Base-by-base conservation (phyloP, 2,888 invertebrate species). In the Allygus modestus region DNA sequence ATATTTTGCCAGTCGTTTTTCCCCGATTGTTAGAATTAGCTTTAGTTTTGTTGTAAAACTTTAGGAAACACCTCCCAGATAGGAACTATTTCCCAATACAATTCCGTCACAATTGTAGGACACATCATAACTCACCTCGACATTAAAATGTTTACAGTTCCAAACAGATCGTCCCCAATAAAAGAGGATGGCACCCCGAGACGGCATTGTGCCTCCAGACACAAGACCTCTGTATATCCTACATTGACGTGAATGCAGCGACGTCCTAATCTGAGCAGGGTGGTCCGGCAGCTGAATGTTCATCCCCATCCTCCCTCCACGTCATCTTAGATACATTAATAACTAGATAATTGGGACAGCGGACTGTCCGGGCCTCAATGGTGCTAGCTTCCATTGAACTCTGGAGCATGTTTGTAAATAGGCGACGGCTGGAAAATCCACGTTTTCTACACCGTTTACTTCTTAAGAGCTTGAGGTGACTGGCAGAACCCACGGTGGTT, bases 281-380 rank as follows among this genome's bases (percentile, higher is more conserved):
- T 79, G 79, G 79, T 79, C 71, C 23, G 54, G 73, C 51, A 58
- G 58, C 28, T 58, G 79, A 4, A 11, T 0, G 46, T 28, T 5
- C 61, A 5, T n/a, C 31, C 71, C 65, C 65, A 9, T 7, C 26
- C 31, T 12, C 71, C n/a, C 4, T 33, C 77, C 31, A 1, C 51
- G 79, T 79, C 79, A 79, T 79, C 79, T 58, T 31, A 23, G 58
- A 9, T 58, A 33, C 79, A 79, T 79, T 79, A 79, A 79, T 79
- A 79, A 79, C 79, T 58, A 58, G 79, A 79, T 79, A 79, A 79
- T 79, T 79, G 79, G 79, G 28, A 79, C 51, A 41, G 0, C 51
- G 23, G 73, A 17, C 51, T 28, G 73, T 28, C 65, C n/a, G 51
- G n/a, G 20, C 33, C 73, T 65, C 15, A 71, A 71, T 71, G 69